Conservation (phyloP, 2,888 invertebrate species). For the Campoplex nolae region DNA sequence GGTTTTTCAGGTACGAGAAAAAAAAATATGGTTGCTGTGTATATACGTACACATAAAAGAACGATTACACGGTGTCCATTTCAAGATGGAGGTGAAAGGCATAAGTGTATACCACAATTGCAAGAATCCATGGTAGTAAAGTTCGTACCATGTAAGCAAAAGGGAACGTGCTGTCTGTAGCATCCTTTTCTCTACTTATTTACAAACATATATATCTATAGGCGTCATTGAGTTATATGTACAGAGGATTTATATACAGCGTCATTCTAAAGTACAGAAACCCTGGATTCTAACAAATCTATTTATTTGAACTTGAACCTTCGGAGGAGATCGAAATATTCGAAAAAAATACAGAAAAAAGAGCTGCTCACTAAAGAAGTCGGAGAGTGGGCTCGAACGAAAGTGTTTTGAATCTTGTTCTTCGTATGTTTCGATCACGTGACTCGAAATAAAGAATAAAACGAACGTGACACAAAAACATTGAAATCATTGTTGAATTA, state of each 20-base stretch:
- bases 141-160: constrained; percentile 53
- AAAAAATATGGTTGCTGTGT: constrained; percentile 35
- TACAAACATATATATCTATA: constrained; percentile 12
- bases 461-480: too few relatives aligned
- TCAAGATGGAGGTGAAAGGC: constrained; percentile 74
- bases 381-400: too few relatives aligned
- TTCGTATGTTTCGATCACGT: too few relatives aligned
- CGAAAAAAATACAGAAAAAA: too few relatives aligned
- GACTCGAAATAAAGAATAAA: too few relatives aligned
- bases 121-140: constrained; percentile 13
- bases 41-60: constrained; percentile 75
- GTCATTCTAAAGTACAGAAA: constrained; percentile 29
- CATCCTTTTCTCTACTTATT: constrained; percentile 40
- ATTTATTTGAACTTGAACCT: too few relatives aligned
- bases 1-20: constrained; percentile 59
- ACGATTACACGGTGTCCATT: constrained; percentile 83
- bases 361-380: too few relatives aligned
- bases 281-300: not conserved
- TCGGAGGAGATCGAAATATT: too few relatives aligned
- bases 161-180: constrained; percentile 65
- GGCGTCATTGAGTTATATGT: not conserved
- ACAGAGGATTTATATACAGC: not conserved
- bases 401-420: too few relatives aligned
- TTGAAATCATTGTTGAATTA: not conserved
- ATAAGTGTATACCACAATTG: constrained; percentile 45